These are phyloP conservation scores for Halictus quadricinctus DNA, from an alignment of 2,888 invertebrate genomes.

Conservation along the genomic window DNA sequence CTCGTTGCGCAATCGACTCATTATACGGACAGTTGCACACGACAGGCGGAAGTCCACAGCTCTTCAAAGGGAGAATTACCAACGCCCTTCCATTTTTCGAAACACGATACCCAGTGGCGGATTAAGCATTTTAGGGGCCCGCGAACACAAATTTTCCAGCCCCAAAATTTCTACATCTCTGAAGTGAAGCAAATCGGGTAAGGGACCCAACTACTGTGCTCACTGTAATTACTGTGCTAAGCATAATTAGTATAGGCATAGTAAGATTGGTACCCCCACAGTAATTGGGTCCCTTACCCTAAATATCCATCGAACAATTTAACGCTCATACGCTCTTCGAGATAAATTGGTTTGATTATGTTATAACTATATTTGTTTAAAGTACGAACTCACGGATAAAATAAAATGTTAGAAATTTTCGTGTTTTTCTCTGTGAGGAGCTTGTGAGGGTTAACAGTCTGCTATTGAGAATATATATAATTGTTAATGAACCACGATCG, in stretches of 20 bases:
- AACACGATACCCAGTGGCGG: slow-evolving; percentile 8
- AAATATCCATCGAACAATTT: neutral
- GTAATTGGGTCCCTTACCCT: no score
- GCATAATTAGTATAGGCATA: no score
- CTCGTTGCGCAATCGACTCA: slow-evolving; percentile 41
- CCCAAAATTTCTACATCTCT: no score
- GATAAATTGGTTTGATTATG: neutral
- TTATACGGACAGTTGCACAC: slow-evolving; percentile 27
- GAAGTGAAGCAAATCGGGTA: neutral
- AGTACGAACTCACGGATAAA: neutral
- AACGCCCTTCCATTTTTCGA: slow-evolving; percentile 20
- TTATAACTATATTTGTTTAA: neutral
- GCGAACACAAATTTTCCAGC: neutral
- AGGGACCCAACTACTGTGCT: no score
- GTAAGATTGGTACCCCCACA: no score
- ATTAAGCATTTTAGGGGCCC: neutral
- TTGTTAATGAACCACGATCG: neutral
- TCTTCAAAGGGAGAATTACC: slow-evolving; percentile 26
- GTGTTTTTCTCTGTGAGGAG: no score
- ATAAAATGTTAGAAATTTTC: neutral
- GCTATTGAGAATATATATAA: neutral
- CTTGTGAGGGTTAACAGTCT: neutral
- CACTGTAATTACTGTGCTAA: no score
- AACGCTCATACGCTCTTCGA: neutral
- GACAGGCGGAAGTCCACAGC: slow-evolving; percentile 30